Evolutionary conservation across 2,797 vertebrate species (phyloP), one percentile per base, ranked within the genome.

Genomic region (Halcyon chelicuti): DNA sequence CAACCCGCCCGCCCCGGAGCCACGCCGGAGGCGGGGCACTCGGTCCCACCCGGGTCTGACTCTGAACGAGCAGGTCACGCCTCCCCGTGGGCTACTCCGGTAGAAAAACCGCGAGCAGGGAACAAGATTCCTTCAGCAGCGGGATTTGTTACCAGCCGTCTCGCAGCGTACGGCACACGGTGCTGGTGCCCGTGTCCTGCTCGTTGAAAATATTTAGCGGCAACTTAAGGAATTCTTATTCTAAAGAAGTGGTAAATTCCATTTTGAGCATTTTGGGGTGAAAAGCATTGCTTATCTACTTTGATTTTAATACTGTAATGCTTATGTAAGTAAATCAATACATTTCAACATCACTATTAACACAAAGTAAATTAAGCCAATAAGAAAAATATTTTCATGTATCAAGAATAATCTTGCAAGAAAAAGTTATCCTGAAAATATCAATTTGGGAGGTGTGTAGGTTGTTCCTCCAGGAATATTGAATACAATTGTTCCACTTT

Each of bases 31-130:
- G 21, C 19, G 28, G n/a, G 54, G 29, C 29, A 12, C 49, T 12
- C 7, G 35, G 4, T 2, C 20, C 18, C 2, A 0, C 35, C 23
- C 0, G 6, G 0, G 0, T 1, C 13, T 16, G 28, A 12, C 3
- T 1, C 21, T 11, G 0, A 6, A 1, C 5, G 5, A 13, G 35
- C 18, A 0, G 25, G 3, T 14, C n/a, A 16, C 21, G 19, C 21
- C 23, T 9, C 7, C 18, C 19, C 10, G 1, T 1, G 28, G 3
- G 29, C 42, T n/a, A 51, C 31, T 35, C 15, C 13, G 12, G 12
- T 6, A 6, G 6, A 16, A 19, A 11, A 60, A 3, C 26, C 5
- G 26, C 3, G 7, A 39, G 9, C 5, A 2, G 25, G 49, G 21
- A 47, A 23, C 22, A 12, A 47, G 46, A 23, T 47, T 23, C 46